phyloP scores from a whole-genome alignment of 2,797 vertebrate genomes.

The Mus spretus region DNA sequence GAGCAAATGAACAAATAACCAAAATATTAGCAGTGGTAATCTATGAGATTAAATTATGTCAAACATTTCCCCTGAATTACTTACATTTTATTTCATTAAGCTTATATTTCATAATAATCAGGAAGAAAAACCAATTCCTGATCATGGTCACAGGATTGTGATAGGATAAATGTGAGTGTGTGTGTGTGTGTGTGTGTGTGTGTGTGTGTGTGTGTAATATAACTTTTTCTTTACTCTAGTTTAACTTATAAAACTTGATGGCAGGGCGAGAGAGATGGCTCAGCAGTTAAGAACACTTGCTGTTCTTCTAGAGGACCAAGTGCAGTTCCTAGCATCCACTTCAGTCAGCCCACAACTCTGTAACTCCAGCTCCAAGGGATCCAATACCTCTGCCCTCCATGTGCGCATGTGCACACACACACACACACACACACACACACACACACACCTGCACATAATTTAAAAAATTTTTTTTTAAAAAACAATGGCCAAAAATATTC shows the following conservation, averaged over 20 bases:
- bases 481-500: constrained; percentile 9
- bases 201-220: not conserved
- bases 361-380: not conserved
- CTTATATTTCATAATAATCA: not conserved
- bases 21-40: not conserved
- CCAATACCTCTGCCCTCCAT: not conserved
- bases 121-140: not conserved
- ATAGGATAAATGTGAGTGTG: not conserved
- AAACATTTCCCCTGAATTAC: constrained; percentile 12
- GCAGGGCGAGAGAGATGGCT: not conserved
- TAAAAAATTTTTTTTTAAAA: not conserved
- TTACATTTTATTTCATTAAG: not conserved
- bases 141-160: not conserved
- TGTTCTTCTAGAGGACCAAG: not conserved
- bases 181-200: too few relatives aligned
- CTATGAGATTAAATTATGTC: not conserved
- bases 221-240: not conserved
- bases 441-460: not conserved
- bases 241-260: not conserved
- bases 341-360: not conserved
- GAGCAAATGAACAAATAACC: not conserved
- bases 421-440: not conserved
- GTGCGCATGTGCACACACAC: not conserved
- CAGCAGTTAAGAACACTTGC: not conserved
- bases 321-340: not conserved